These are phyloP conservation scores for Peromyscus polionotus DNA, from an alignment of 2,113 vertebrate species.

Conservation along the genomic window DNA sequence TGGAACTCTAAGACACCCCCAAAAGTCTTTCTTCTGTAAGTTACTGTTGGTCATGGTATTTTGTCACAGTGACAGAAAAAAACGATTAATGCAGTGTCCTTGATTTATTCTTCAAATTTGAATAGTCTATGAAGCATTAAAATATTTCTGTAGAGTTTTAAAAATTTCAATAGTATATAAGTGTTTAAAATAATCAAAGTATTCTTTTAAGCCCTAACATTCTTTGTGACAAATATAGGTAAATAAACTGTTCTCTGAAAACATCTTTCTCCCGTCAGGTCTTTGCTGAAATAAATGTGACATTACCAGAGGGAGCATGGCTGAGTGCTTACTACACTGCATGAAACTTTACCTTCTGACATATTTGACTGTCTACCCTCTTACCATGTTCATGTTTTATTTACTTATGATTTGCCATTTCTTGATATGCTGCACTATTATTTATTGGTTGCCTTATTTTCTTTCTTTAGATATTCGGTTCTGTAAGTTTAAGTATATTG, in stretches of 20 bases:
- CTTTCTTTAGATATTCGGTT: neutral
- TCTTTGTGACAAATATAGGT: neutral
- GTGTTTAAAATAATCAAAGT: neutral
- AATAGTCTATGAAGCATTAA: neutral
- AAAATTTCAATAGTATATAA: neutral
- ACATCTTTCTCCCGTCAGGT: neutral
- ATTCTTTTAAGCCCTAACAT: neutral
- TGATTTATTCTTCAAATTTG: neutral
- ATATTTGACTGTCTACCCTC: neutral
- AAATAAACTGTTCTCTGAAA: slow-evolving; percentile 33
- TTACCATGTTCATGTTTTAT: neutral
- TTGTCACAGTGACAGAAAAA: neutral
- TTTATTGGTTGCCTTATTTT: neutral
- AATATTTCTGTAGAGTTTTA: neutral
- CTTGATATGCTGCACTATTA: neutral
- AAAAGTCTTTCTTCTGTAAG: neutral
- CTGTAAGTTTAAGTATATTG: neutral
- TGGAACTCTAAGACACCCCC: neutral
- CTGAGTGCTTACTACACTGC: too few relatives aligned
- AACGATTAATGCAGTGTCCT: neutral
- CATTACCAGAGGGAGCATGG: neutral
- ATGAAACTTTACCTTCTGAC: neutral
- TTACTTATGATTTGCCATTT: neutral
- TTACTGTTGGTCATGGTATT: neutral
- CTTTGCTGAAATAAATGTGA: neutral